Evolutionary conservation across 2,888 invertebrate genomes (phyloP).

Genomic region (Ethmia dodecea): DNA sequence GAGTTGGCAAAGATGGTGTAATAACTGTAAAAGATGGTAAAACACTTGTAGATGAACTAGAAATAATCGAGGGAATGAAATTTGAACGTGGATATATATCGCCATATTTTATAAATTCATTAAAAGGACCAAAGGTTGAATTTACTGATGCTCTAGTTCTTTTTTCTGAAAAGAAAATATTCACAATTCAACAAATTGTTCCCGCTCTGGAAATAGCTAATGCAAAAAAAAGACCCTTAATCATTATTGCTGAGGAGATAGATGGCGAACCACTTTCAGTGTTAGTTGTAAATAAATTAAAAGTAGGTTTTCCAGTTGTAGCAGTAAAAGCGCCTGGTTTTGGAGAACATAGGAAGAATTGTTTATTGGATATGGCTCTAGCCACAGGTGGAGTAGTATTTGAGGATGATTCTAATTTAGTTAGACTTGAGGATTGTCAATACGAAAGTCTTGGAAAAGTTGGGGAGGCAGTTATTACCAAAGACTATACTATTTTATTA

Average conservation of each 20-base stretch:
- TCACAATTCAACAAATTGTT: slow-evolving; percentile 94
- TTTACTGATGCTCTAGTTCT: slow-evolving; percentile 96
- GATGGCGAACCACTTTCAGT: slow-evolving; percentile 96
- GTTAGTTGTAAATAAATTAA: slow-evolving; percentile 91
- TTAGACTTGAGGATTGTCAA: slow-evolving; percentile 92
- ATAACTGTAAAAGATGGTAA: slow-evolving; percentile 99
- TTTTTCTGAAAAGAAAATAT: slow-evolving; percentile 98
- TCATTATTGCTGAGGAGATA: slow-evolving; percentile 96
- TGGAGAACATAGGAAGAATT: slow-evolving; percentile 94
- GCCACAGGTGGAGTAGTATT: slow-evolving; percentile 94
- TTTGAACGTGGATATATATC: slow-evolving; percentile 99
- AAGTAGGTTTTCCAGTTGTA: slow-evolving; percentile 93
- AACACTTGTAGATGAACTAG: slow-evolving; percentile 95
- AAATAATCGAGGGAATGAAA: slow-evolving; percentile 98
- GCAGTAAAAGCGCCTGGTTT: slow-evolving; percentile 98
- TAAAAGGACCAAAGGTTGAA: slow-evolving; percentile 98
- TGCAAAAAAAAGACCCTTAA: slow-evolving; percentile 90
- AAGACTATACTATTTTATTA: slow-evolving; percentile 88
- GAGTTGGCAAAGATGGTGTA: slow-evolving; percentile 97
- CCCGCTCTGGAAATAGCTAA: slow-evolving; percentile 98
- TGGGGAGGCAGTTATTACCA: slow-evolving; percentile 93
- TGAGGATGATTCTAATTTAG: slow-evolving; percentile 92
- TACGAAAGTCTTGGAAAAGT: slow-evolving; percentile 88
- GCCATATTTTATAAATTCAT: slow-evolving; percentile 98
- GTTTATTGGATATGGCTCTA: slow-evolving; percentile 93